Evolutionary conservation across 2,888 invertebrate genomes (phyloP), one percentile per base, ranked within the genome.

Genomic region (Yponomeuta plumbellus): DNA sequence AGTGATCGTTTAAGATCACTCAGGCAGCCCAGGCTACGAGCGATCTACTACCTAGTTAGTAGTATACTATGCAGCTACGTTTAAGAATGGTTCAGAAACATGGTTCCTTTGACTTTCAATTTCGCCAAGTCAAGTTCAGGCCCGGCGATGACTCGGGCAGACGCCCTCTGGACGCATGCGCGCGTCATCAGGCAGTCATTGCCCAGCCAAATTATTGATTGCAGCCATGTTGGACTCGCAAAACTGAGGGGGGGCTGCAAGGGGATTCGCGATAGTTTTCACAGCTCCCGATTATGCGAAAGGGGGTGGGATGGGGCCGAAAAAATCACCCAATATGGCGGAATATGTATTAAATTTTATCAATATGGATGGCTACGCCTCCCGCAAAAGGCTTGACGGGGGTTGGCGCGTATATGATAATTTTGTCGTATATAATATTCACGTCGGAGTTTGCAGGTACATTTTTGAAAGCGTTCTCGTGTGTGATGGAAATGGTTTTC

Each of bases 201-300:
- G 91, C 89, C 88, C 88, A 87, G 86, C 86, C 84, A 82, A 85
- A 86, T 85, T 91, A 92, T 92, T 89, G 92, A 92, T 92, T 88
- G 81, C 85, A 74, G 89, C 88, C 90, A 88, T 86, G 86, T 88
- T 88, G 90, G 83, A 88, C 69, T 73, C 67, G 70, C 65, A 66
- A 88, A 88, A 85, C 81, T 81, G 80, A 79, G 76, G 82, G 76
- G 76, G 73, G 76, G 73, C 73, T 71, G 76, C 75, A 67, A 66
- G 77, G 76, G 83, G 86, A 86, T 88, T 87, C 87, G 86, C 83
- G 88, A 91, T 91, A 90, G 90, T 91, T 91, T 91, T 90, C 90
- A 88, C 88, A 88, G 82, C 85, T 85, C 80, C 86, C 88, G 89
- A 89, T 90, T 90, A 91, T 84, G 84, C 77, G 72, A 83, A 81